Conservation (phyloP, 2,113 vertebrate species). For the Campylomormyrus numenius region DNA sequence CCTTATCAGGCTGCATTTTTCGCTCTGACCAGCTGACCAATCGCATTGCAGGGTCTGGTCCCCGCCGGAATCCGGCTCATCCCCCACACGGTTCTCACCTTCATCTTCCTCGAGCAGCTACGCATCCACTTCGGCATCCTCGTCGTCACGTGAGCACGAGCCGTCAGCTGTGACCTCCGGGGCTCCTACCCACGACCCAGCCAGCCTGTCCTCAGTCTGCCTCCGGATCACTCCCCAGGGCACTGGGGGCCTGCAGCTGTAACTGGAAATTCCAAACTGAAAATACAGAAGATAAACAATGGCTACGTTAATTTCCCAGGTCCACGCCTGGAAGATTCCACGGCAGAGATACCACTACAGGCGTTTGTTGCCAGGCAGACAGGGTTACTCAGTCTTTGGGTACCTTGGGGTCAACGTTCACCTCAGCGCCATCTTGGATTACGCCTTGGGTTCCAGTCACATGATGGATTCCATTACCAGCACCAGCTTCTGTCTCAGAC, state of each 20-base stretch:
- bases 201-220: not conserved
- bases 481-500: not conserved
- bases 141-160: constrained; percentile 41
- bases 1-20: not conserved
- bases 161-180: not conserved
- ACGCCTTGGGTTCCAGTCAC: not conserved
- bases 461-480: not conserved
- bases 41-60: constrained; percentile 53
- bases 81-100: constrained; percentile 64
- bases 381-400: not conserved
- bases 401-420: not conserved
- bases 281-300: not conserved
- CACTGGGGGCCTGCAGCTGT: not conserved
- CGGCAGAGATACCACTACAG: not conserved
- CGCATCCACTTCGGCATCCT: constrained; percentile 57
- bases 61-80: constrained; percentile 61
- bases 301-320: not conserved
- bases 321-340: not conserved
- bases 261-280: not conserved
- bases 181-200: not conserved
- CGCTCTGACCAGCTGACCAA: not conserved
- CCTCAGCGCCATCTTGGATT: not conserved
- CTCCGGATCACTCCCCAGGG: not conserved
- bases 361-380: not conserved
- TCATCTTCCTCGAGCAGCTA: constrained; percentile 64